These are phyloP conservation scores for Rhorus exstirpatorius DNA, from an alignment of 2,888 invertebrate genomes.

Conservation along the genomic window DNA sequence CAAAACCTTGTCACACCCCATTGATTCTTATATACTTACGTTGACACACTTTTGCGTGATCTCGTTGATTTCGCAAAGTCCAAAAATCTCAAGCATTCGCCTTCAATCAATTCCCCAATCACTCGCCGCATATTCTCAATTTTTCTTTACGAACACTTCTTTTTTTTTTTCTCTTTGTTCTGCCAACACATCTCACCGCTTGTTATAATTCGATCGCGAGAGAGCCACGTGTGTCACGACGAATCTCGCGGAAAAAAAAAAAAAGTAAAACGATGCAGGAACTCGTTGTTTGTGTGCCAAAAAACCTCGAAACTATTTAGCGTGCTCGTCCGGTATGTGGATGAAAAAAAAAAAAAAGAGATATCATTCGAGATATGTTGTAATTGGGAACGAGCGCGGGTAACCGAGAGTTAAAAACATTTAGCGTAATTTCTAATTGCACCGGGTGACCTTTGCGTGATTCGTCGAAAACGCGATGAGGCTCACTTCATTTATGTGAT, in stretches of 20 bases:
- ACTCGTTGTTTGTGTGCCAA: conserved; percentile 6
- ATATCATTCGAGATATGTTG: conserved; percentile 49
- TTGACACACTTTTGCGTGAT: too few species aligned
- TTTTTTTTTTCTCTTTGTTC: background rate
- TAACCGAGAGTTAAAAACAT: conserved; percentile 34
- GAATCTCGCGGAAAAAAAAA: conserved; percentile 11
- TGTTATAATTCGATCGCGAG: background rate
- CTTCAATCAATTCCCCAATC: background rate
- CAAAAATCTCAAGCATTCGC: background rate
- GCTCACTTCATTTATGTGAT: conserved; percentile 5
- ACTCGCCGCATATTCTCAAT: too few species aligned
- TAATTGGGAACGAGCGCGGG: conserved; percentile 38
- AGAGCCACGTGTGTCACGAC: background rate
- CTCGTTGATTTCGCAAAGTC: background rate
- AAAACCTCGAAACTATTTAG: conserved; percentile 12
- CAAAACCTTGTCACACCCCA: too few species aligned
- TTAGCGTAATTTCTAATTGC: conserved; percentile 75
- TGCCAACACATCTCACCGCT: background rate
- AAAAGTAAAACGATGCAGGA: background rate
- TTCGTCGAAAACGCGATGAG: conserved; percentile 63
- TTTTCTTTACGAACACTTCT: background rate
- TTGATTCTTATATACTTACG: too few species aligned
- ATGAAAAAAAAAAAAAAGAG: conserved; percentile 11
- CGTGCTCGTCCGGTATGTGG: background rate
- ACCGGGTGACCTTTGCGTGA: conserved; percentile 82